Base-by-base conservation (phyloP, 2,888 invertebrate genomes). In the Trachelus troglodyta region DNA sequence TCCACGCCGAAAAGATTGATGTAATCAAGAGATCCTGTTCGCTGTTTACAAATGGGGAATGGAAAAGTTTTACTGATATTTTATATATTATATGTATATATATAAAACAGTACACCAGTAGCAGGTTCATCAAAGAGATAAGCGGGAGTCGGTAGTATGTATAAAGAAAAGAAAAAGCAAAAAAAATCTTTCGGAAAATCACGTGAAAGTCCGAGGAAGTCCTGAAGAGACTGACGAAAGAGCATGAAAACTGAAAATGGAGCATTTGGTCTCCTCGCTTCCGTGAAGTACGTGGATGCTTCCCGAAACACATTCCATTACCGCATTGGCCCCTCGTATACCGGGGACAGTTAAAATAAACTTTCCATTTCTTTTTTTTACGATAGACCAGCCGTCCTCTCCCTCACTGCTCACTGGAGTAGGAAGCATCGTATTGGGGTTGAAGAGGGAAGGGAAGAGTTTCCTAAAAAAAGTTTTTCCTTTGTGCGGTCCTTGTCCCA, bases 381-480 rank as follows among this genome's bases (percentile, higher is more conserved):
- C 56, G 56, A 56, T 56, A 9, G 56, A 56, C 23, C 56, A 56
- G 56, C 9, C 56, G 23, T 77, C 75, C 77, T 69, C 56, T 73
- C 30, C 9, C 56, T 23, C 23, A 9, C 15, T 56, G 35, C 56
- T 56, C 56, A 23, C 56, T 56, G 23, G 56, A 56, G 56, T 40
- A 15, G 15, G 40, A 40, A 15, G 15, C 40, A 40, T 40, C 40
- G 15, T 56, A 56, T 56, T 56, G 56, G 56, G 56, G 23, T 56
- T 23, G 56, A 23, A 23, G 56, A 56, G 9, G 23, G 23, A 56
- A 23, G 15, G 1, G 56, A 56, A 56, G 2, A 56, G 56, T 56
- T 56, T 23, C 23, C 23, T 56, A 56, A 56, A 83, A 83, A 87
- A 86, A 86, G 83, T 84, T 84, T 84, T 85, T 77, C 87, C 84